Percentiles rank a stretch among this genome's conserved stretches.
These are phyloP conservation scores for Pemphigus obesinymphae DNA, from an alignment of 1,140 invertebrate species.

Conservation along the genomic window DNA sequence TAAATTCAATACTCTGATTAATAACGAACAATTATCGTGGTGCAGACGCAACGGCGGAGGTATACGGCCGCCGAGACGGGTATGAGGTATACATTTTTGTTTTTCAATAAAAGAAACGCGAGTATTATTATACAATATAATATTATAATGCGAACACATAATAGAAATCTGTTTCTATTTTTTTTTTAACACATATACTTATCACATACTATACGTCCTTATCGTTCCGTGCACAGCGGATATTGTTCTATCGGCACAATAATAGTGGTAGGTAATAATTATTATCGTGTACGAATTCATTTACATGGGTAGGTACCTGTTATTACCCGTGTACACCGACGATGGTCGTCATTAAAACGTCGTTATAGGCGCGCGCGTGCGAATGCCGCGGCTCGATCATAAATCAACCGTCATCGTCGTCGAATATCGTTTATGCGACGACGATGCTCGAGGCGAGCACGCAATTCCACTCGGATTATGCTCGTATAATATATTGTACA, in stretches of 20 bases:
- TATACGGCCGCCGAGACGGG: not conserved
- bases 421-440: too few species aligned
- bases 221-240: not conserved
- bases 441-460: too few species aligned
- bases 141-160: not conserved
- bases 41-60: not conserved
- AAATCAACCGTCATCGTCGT: slow-evolving; percentile 6
- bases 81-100: too few species aligned
- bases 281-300: not conserved
- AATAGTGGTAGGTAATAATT: too few species aligned
- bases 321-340: too few species aligned
- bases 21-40: slow-evolving; percentile 3
- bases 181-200: not conserved
- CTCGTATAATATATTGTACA: too few species aligned
- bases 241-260: slow-evolving; percentile 5
- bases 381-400: too few species aligned
- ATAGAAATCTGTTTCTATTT: not conserved
- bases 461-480: too few species aligned
- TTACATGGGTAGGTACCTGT: too few species aligned
- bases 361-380: too few species aligned
- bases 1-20: slow-evolving; percentile 36
- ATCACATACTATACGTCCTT: not conserved
- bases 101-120: slow-evolving; percentile 6
- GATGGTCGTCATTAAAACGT: not conserved
- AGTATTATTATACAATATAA: not conserved